Evolutionary conservation across 1,140 invertebrate genomes (phyloP), one percentile per base, ranked within the genome.

Genomic region (Dryas iulia): DNA sequence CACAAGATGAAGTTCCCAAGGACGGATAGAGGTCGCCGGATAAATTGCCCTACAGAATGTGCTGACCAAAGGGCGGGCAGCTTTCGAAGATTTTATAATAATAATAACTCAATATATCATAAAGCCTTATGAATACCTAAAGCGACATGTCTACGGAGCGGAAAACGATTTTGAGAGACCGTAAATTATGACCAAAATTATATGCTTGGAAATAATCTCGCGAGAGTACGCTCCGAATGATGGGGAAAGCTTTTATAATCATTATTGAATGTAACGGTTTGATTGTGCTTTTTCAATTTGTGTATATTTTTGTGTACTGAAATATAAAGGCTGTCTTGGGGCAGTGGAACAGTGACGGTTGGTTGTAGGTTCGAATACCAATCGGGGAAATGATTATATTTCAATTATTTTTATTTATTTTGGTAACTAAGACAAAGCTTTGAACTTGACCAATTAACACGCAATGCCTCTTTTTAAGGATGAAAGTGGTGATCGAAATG

Each of bases 21-120:
- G 39, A 23, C 60, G 5, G 10, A 30, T 26, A 54, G 35, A 53
- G 59, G 59, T 53, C 26, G 18, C 30, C 28, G 59, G 39, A 53
- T 30, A 52, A 62, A 53, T 53, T 24, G 1, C 7, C 57, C 28
- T 53, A 35, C 3, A 52, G 24, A 35, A 25, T 33, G 18, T 35
- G 66, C 66, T 68, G 66, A 68, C 66, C 59, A 28, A 35, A 59
- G 39, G 58, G 7, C 31, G n/a, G 14, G n/a, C 18, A 23, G 18
- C 26, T 30, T 39, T 53, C 39, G 31, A 35, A 56, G 8, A 53
- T 58, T 66, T 66, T 67, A 52, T 67, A 67, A 67, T 67, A 67
- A 52, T 67, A 67, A 67, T 67, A 67, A 31, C 58, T 59, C 65
- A 26, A 60, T 67, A 60, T 67, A 67, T 66, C 64, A 66, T 10